A percentile compares a stretch with the other conserved stretches of the same genome.
phyloP scores from a whole-genome alignment of 2,888 invertebrate species.

The Meta bourneti region DNA sequence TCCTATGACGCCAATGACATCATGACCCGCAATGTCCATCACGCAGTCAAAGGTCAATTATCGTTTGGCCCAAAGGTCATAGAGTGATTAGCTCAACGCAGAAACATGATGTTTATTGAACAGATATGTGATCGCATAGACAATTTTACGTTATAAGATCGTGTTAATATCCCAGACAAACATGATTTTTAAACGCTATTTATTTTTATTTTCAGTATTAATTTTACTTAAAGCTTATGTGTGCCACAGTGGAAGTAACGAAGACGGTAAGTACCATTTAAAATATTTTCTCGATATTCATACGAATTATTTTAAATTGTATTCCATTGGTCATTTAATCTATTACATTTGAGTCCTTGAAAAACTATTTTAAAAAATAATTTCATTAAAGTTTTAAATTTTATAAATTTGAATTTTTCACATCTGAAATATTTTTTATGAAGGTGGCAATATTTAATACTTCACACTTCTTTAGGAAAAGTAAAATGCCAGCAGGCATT shows the following conservation, averaged over 20 bases:
- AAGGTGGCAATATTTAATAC: no score
- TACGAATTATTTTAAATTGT: no score
- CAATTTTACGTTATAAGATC: not conserved
- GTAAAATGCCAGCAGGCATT: no score
- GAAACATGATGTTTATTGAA: not conserved
- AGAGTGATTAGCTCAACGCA: constrained; percentile 1
- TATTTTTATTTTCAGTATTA: constrained; percentile 11
- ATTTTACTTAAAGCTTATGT: not conserved
- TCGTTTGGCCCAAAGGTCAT: constrained; percentile 62
- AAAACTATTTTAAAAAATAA: not conserved
- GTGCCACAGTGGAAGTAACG: not conserved
- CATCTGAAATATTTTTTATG: no score
- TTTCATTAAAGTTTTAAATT: no score
- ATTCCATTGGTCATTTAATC: no score
- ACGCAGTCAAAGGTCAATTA: constrained; percentile 60
- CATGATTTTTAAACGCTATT: not conserved
- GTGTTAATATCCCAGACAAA: not conserved
- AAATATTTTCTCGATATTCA: no score
- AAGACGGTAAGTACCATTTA: not conserved
- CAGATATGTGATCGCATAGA: constrained; percentile 15
- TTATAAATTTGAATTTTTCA: no score
- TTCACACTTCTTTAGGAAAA: no score
- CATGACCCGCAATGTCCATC: constrained; percentile 21
- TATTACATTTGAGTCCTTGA: not conserved
- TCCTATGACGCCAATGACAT: not conserved